Evolutionary conservation across 2,797 vertebrate species (phyloP), one percentile per base, ranked within the genome.

Genomic region (Brachyalestes nurse): DNA sequence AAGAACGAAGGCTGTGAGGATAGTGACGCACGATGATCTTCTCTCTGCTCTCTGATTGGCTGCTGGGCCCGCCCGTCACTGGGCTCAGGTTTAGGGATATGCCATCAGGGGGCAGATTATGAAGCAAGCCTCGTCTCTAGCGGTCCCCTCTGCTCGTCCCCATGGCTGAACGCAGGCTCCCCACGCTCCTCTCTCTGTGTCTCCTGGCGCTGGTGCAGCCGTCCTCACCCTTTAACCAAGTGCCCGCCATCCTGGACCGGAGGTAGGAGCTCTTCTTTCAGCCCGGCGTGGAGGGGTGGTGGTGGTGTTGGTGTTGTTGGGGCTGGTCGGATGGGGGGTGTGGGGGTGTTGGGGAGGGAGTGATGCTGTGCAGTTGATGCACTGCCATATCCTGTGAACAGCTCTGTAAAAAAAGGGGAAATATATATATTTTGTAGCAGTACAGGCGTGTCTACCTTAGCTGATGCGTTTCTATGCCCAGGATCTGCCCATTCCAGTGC

Each of bases 91-190:
- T 90, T 90, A 88, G 90, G 92, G 89, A 86, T 88, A 91, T 92
- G 93, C 90, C 90, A 81, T 92, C 87, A 64, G 34, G 92, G 91
- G 94, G 92, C 94, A 94, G 93, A 95, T 94, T 94, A 94, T 93
- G 93, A 94, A 93, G 93, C 92, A 91, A 91, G 91, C 90, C 92
- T 93, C 90, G 85, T 89, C 91, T 92, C 91, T 90, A 83, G 90
- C 92, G 93, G 91, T 93, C 91, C 92, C 90, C 89, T 93, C 88
- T 89, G 85, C 88, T 92, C 91, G 93, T 94, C 94, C 94, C 94
- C 87, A 95, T 95, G 94, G 94, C 94, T 93, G 91, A 93, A 90
- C 93, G 94, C 93, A 93, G 90, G 82, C 90, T 93, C 88, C 90
- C 91, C 89, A 89, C 93, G 86, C 90, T 93, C 90, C 93, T 92